A percentile compares a stretch with the other conserved stretches of the same genome.
These are phyloP conservation scores for Zophobas atratus DNA, from an alignment of 1,140 invertebrate species.

Conservation along the genomic window DNA sequence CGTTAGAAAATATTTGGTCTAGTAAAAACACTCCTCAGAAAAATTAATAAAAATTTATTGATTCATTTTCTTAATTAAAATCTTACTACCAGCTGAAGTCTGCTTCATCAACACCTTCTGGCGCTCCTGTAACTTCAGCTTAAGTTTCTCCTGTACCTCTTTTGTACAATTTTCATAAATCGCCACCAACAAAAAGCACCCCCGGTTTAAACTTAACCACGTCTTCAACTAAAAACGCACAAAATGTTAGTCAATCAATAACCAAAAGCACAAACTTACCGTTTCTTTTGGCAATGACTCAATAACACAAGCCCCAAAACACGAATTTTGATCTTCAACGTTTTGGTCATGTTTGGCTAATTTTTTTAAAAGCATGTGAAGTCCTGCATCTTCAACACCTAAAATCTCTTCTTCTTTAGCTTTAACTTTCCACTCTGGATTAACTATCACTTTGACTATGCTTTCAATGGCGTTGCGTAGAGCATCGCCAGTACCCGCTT, in stretches of 20 bases:
- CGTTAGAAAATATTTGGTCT: not conserved
- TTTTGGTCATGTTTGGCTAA: slow-evolving; percentile 79
- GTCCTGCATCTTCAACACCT: slow-evolving; percentile 84
- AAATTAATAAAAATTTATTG: slow-evolving; percentile 20
- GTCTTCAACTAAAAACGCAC: slow-evolving; percentile 65
- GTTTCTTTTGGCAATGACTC: slow-evolving; percentile 70
- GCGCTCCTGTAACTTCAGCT: slow-evolving; percentile 59
- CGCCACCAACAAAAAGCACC: slow-evolving; percentile 74
- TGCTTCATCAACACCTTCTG: slow-evolving; percentile 66
- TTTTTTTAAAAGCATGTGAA: slow-evolving; percentile 87
- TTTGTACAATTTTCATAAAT: slow-evolving; percentile 69
- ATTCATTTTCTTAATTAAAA: slow-evolving; percentile 71
- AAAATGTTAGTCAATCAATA: slow-evolving; percentile 45
- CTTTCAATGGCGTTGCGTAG: slow-evolving; percentile 66
- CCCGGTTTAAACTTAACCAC: slow-evolving; percentile 75
- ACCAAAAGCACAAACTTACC: slow-evolving; percentile 69
- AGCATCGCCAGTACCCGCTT: slow-evolving; percentile 67
- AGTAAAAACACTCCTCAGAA: not conserved
- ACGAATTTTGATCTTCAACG: slow-evolving; percentile 60
- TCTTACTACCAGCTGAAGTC: slow-evolving; percentile 68
- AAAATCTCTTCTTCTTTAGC: slow-evolving; percentile 69
- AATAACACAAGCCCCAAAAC: slow-evolving; percentile 70
- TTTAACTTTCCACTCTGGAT: slow-evolving; percentile 67
- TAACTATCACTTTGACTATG: slow-evolving; percentile 69
- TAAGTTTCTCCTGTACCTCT: slow-evolving; percentile 58